Evolutionary conservation across 64 coral and sea anemone species (phyloP).

Genomic region (Montipora efflorescens): DNA sequence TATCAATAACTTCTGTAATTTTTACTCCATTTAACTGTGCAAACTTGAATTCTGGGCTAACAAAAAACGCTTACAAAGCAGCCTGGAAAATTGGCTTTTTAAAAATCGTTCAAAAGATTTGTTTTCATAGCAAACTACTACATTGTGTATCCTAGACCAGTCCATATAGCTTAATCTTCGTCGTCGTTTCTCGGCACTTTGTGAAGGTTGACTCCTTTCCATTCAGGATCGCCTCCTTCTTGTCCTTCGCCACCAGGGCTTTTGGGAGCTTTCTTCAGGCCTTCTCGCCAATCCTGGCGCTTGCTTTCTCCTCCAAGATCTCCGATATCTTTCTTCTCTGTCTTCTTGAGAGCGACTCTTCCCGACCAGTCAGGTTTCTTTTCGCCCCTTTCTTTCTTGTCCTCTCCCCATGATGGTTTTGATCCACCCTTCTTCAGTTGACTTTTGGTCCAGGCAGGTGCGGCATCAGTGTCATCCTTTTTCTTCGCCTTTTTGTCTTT

Average conservation of each 20-base stretch:
- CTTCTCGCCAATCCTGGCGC: slow-evolving; percentile 68
- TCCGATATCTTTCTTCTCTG: slow-evolving; percentile 57
- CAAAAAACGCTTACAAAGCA: slow-evolving; percentile 14
- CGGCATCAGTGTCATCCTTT: slow-evolving; percentile 37
- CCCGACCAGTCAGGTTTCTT: slow-evolving; percentile 69
- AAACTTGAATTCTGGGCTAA: not conserved
- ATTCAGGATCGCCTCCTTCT: not conserved
- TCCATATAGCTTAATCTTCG: slow-evolving; percentile 6
- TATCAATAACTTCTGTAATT: not conserved
- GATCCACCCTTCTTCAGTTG: slow-evolving; percentile 68
- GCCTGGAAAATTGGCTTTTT: slow-evolving; percentile 21
- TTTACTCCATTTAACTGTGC: not conserved
- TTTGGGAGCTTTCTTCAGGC: slow-evolving; percentile 59
- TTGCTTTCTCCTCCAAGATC: slow-evolving; percentile 29
- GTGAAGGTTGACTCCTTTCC: slow-evolving; percentile 16
- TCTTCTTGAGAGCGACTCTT: slow-evolving; percentile 71
- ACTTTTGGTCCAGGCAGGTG: slow-evolving; percentile 60
- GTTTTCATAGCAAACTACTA: slow-evolving; percentile 29
- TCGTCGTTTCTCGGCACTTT: not conserved
- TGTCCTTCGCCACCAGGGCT: slow-evolving; percentile 36
- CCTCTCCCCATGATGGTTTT: slow-evolving; percentile 7
- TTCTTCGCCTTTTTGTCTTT: slow-evolving; percentile 22
- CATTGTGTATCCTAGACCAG: not conserved
- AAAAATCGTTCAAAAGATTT: not conserved
- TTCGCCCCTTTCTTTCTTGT: not conserved